Conservation (phyloP, 2,113 vertebrate species). For the Chelonoidis abingdonii region DNA sequence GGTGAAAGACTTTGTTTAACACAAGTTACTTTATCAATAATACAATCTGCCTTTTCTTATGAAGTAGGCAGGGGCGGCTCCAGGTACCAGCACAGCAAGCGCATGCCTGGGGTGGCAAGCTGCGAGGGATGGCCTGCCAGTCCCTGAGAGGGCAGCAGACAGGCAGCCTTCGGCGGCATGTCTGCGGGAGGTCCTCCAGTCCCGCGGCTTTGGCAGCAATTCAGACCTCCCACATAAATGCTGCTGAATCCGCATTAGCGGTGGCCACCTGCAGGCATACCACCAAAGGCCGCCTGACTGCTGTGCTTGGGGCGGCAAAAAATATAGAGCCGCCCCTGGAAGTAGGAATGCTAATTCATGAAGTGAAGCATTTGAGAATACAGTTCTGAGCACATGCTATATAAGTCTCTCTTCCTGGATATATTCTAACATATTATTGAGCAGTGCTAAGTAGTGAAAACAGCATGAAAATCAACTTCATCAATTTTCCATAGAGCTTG, state of each 20-base stretch:
- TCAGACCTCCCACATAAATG: too few species aligned
- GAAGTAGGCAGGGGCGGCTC: background rate
- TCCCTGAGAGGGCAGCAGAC: too few species aligned
- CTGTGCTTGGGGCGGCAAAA: too few species aligned
- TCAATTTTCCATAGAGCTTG: conserved; percentile 3
- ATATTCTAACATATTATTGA: background rate
- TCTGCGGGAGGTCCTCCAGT: too few species aligned
- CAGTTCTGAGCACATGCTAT: background rate
- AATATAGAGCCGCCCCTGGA: background rate
- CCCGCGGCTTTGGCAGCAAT: too few species aligned
- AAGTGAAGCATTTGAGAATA: conserved; percentile 50
- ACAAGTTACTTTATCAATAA: background rate
- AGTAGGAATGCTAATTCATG: background rate
- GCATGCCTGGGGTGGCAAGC: too few species aligned
- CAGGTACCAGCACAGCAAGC: too few species aligned
- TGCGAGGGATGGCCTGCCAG: too few species aligned
- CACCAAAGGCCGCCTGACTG: too few species aligned
- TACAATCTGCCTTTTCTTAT: conserved; percentile 15
- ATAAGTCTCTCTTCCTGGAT: background rate
- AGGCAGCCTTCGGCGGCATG: too few species aligned
- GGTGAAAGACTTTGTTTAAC: background rate
- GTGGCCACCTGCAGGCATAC: too few species aligned
- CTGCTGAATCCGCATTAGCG: too few species aligned
- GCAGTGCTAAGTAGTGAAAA: background rate
- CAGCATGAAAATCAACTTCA: background rate